These are phyloP conservation scores for Ophioninae sp. DNA, from an alignment of 2,888 invertebrate species.

Conservation along the genomic window DNA sequence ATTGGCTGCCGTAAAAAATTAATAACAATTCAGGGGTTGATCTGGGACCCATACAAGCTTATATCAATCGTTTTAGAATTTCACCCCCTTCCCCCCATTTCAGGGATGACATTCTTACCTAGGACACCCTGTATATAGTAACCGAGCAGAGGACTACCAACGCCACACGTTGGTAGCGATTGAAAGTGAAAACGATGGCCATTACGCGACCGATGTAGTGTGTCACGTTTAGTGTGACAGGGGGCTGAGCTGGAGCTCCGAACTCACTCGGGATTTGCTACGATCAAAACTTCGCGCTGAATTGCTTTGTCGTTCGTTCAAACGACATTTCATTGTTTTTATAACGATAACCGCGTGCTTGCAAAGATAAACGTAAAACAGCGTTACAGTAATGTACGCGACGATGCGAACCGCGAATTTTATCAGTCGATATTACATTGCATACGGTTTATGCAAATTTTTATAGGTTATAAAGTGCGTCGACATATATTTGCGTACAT, in stretches of 20 bases:
- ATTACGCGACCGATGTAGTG: too few relatives aligned
- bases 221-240: too few relatives aligned
- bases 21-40: too few relatives aligned
- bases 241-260: background rate
- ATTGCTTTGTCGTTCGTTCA: background rate
- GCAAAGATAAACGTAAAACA: background rate
- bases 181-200: too few relatives aligned
- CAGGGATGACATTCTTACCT: too few relatives aligned
- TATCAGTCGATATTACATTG: constrained; percentile 12
- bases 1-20: too few relatives aligned
- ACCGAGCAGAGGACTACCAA: too few relatives aligned
- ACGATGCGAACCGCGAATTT: constrained; percentile 15
- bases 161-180: too few relatives aligned
- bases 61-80: too few relatives aligned
- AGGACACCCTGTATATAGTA: too few relatives aligned
- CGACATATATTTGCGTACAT: constrained; percentile 1
- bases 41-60: too few relatives aligned
- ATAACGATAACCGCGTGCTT: background rate
- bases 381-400: background rate
- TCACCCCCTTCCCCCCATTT: too few relatives aligned
- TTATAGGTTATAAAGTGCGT: constrained; percentile 17
- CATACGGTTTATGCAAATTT: constrained; percentile 18
- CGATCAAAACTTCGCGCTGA: background rate
- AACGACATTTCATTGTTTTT: background rate
- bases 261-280: background rate